Conservation (phyloP, 2,888 invertebrate species). For the Nomada ruficornis region DNA sequence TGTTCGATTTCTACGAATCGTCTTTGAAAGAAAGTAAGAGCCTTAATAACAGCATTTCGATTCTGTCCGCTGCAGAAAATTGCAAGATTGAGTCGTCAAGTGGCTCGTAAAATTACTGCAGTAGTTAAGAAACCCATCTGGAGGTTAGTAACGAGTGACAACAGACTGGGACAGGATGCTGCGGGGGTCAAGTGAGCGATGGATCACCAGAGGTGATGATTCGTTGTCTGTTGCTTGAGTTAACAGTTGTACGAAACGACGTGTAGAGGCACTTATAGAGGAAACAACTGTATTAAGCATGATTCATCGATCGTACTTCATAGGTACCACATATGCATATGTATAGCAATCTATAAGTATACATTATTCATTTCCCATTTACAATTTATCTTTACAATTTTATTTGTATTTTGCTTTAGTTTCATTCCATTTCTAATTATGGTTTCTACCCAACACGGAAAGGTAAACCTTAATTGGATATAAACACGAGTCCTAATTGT, state of each 20-base stretch:
- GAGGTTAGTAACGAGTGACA: slow-evolving; percentile 60
- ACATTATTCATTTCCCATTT: not conserved
- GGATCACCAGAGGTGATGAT: slow-evolving; percentile 46
- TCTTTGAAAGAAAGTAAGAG: not conserved
- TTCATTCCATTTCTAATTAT: too few relatives aligned
- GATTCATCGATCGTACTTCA: slow-evolving; percentile 26
- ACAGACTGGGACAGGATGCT: slow-evolving; percentile 59
- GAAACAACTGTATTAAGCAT: slow-evolving; percentile 18
- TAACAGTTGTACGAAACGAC: slow-evolving; percentile 54
- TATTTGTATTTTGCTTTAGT: too few relatives aligned
- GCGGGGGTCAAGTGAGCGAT: slow-evolving; percentile 4
- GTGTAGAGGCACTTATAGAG: slow-evolving; percentile 35
- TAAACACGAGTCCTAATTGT: too few relatives aligned
- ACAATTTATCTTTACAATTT: too few relatives aligned
- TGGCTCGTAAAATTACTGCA: slow-evolving; percentile 41
- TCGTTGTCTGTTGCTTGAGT: slow-evolving; percentile 31
- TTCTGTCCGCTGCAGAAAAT: slow-evolving; percentile 8
- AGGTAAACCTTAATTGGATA: too few relatives aligned
- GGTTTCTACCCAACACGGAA: too few relatives aligned
- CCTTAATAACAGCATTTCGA: not conserved
- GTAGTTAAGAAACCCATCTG: slow-evolving; percentile 49
- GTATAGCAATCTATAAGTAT: too few relatives aligned
- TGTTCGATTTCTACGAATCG: not conserved
- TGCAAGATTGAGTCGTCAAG: slow-evolving; percentile 18
- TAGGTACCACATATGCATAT: too few relatives aligned